Evolutionary conservation across 2,113 vertebrate species (phyloP), one percentile per base, ranked within the genome.

Genomic region (Ochotona princeps): DNA sequence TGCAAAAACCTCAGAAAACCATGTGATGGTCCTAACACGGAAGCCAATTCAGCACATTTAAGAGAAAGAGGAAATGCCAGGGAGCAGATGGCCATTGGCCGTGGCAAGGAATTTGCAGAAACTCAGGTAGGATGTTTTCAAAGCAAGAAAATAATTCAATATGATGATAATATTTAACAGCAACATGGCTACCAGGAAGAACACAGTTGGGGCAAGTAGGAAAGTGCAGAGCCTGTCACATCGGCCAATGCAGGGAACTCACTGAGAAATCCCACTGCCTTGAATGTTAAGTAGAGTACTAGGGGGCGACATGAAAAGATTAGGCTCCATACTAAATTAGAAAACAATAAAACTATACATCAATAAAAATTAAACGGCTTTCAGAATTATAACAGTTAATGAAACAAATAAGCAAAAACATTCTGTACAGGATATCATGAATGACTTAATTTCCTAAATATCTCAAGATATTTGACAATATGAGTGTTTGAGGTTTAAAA

Each of bases 321-420:
- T 35, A 57, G 60, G 89, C 63, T 94, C 14, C 14, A 28, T 49
- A 76, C 65, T 60, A 67, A 86, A 26, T 57, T 92, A 89, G 61
- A 88, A 87, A 91, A 87, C 6, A 61, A 7, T 3, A 83, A 72
- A 90, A 32, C 30, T 89, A 25, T 44, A 96, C 67, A 57, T 57
- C 7, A 87, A 75, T 54, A 26, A 83, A 78, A 74, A 60, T 38
- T 21, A 84, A 84, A 78, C 10, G 4, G 25, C 20, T 78, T 90
- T 93, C 88, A 92, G 95, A 76, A 47, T 78, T 75, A 93, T 65
- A 17, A 57, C 54, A 84, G 87, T 92, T 93, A 95, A 95, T 81
- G 10, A 92, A 85, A 80, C 2, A 5, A 65, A 79, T 12, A 94
- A 95, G 67, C 67, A 91, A 95, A 89, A 82, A 14, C 17, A 95